A percentile compares a stretch with the other conserved stretches of the same genome.
These are phyloP conservation scores for Drosophila mimica DNA, from an alignment of 2,888 invertebrate species.

Conservation along the genomic window DNA sequence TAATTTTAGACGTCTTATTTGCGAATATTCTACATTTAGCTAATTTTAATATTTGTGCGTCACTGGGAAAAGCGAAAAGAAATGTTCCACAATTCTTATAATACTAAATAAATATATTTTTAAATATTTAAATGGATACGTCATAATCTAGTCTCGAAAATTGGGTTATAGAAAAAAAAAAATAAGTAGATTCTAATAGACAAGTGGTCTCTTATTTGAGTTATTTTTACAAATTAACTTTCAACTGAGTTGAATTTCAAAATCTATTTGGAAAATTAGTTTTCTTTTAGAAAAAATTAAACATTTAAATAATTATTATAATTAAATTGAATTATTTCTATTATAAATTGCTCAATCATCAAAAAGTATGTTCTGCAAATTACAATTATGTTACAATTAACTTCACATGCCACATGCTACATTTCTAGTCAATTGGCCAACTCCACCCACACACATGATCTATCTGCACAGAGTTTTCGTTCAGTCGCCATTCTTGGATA, in stretches of 20 bases:
- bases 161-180: not conserved
- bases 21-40: not conserved
- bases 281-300: not conserved
- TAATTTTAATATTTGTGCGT: not conserved
- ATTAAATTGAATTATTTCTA: not conserved
- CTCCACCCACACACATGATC: conserved; percentile 11
- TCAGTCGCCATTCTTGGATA: not conserved
- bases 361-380: not conserved
- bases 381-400: not conserved
- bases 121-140: not conserved
- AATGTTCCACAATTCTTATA: not conserved
- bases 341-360: not conserved
- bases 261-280: not conserved
- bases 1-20: not conserved
- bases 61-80: not conserved
- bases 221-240: not conserved
- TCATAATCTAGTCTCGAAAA: not conserved
- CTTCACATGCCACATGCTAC: not conserved
- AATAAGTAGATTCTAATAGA: not conserved
- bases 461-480: conserved; percentile 14
- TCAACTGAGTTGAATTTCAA: not conserved
- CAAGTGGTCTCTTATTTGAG: not conserved
- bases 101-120: not conserved
- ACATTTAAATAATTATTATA: not conserved
- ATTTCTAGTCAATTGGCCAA: not conserved